Evolutionary conservation across 2,797 vertebrate genomes (phyloP).

Genomic region (Sebastes paucispinis): DNA sequence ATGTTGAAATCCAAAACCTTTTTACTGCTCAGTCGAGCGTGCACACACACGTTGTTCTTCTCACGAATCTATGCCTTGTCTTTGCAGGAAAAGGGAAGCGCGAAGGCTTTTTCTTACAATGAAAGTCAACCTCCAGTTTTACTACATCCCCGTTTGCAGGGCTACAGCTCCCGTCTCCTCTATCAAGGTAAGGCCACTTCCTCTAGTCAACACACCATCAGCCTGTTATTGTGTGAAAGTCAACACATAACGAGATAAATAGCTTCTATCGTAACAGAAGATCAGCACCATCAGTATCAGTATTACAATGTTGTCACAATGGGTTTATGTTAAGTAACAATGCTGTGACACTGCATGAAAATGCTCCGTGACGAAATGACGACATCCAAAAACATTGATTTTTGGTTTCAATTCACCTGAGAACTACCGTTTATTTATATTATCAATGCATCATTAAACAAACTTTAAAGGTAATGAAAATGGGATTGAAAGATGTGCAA

Average conservation of each 20-base stretch:
- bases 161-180: constrained; percentile 33
- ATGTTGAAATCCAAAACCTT: neutral
- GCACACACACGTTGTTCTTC: neutral
- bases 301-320: neutral
- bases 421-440: no score
- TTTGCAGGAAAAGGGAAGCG: constrained; percentile 90
- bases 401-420: no score
- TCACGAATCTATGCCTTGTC: constrained; percentile 5
- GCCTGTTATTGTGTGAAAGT: neutral
- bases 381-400: neutral
- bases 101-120: constrained; percentile 87
- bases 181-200: constrained; percentile 67
- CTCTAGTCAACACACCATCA: neutral
- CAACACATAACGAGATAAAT: neutral
- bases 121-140: constrained; percentile 91
- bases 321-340: neutral
- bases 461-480: no score
- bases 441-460: no score
- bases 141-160: constrained; percentile 87
- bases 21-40: neutral
- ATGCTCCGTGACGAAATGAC: neutral
- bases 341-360: neutral
- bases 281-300: neutral
- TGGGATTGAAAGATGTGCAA: no score
- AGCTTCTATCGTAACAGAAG: neutral